Evolutionary conservation across 2,113 vertebrate species (phyloP).

Genomic region (Alces alces): DNA sequence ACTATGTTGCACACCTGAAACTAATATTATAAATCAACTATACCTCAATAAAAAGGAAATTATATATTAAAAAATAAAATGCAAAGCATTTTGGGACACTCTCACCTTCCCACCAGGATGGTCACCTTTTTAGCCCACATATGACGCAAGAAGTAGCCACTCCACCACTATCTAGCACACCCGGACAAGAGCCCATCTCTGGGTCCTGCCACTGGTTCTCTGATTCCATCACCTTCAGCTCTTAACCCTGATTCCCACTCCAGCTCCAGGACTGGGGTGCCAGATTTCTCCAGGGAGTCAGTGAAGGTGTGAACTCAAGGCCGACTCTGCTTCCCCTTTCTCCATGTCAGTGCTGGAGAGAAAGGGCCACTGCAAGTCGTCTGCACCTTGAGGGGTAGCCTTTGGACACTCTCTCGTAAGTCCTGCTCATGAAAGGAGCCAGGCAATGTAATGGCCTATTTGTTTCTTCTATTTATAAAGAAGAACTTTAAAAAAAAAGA

Average conservation of each 20-base stretch:
- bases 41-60: neutral
- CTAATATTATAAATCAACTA: neutral
- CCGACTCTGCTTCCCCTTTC: neutral
- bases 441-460: neutral
- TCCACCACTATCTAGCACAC: fast-evolving
- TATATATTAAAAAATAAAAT: neutral
- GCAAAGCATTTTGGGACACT: neutral
- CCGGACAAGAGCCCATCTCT: neutral
- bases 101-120: neutral
- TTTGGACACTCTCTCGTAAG: neutral
- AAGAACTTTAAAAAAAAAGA: neutral
- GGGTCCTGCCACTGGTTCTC: neutral
- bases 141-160: neutral
- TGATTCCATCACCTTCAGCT: neutral
- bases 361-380: neutral
- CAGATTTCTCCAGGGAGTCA: neutral
- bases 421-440: neutral
- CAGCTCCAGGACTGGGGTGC: neutral
- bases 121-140: fast-evolving
- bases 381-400: neutral
- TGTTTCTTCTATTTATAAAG: neutral
- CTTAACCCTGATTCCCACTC: neutral
- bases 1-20: neutral
- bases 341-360: neutral
- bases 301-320: neutral